A percentile compares a stretch with the other conserved stretches of the same genome.
Evolutionary conservation across 2,797 vertebrate genomes (phyloP).

Genomic region (Sparidentex hasta): DNA sequence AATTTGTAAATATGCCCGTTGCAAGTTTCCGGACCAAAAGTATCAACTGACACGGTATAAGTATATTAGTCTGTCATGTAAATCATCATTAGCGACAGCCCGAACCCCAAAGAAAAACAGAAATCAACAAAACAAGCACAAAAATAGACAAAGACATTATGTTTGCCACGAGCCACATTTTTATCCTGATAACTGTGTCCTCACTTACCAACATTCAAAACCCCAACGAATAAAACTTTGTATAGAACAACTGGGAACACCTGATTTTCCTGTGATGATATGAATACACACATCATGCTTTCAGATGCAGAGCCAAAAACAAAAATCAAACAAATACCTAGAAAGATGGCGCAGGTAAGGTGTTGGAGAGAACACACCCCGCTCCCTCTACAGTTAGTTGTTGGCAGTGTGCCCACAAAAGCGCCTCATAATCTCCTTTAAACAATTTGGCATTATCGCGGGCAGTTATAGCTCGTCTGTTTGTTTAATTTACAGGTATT

Average conservation of each 20-base stretch:
- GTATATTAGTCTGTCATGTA: neutral
- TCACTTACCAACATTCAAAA: neutral
- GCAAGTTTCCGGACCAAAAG: neutral
- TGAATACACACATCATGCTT: neutral
- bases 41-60: neutral
- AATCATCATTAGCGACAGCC: neutral
- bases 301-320: neutral
- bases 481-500: neutral
- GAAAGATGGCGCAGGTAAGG: neutral
- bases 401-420: neutral
- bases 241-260: neutral
- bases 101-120: neutral
- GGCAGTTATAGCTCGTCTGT: neutral
- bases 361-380: neutral
- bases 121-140: neutral
- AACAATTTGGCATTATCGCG: neutral
- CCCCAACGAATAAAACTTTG: neutral
- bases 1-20: no score
- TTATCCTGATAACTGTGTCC: neutral
- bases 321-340: neutral
- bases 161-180: neutral
- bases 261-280: neutral
- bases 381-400: neutral
- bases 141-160: neutral
- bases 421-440: neutral